Conservation (phyloP, 1,140 invertebrate genomes). For the Melitaea cinxia region DNA sequence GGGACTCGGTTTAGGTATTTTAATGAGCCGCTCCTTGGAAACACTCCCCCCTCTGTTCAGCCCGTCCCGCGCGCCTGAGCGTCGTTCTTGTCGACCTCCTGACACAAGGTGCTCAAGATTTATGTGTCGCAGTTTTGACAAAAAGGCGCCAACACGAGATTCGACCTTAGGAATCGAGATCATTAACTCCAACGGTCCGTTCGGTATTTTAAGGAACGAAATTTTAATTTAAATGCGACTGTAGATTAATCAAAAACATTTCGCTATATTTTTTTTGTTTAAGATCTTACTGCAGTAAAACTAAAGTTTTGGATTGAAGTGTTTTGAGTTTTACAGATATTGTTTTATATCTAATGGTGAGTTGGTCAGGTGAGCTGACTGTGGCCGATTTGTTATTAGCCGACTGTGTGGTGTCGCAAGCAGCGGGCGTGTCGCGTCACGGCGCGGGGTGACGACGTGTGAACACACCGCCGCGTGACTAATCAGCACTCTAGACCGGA, state of each 20-base stretch:
- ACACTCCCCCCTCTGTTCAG: neutral
- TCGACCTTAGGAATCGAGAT: slow-evolving; percentile 7
- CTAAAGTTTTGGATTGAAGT: no score
- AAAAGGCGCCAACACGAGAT: slow-evolving; percentile 30
- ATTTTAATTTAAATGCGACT: neutral
- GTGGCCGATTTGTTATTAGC: slow-evolving; percentile 14
- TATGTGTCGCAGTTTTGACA: slow-evolving; percentile 36
- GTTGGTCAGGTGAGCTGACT: slow-evolving; percentile 1
- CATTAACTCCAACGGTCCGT: slow-evolving; percentile 7
- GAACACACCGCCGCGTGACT: slow-evolving; percentile 26
- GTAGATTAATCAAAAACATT: neutral
- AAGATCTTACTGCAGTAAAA: no score
- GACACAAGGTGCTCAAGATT: slow-evolving; percentile 34
- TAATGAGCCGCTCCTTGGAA: slow-evolving; percentile 40
- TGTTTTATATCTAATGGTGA: no score
- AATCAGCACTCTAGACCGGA: slow-evolving; percentile 1
- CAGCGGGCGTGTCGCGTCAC: neutral
- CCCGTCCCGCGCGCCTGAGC: neutral
- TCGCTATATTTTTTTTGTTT: no score
- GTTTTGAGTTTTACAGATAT: no score
- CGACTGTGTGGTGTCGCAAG: neutral
- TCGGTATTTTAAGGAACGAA: neutral
- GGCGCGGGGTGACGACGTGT: slow-evolving; percentile 17
- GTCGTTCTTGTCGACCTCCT: slow-evolving; percentile 23
- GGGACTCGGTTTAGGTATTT: slow-evolving; percentile 42